Evolutionary conservation across 1,140 invertebrate genomes (phyloP).

Genomic region (Caenorhabditis latens): DNA sequence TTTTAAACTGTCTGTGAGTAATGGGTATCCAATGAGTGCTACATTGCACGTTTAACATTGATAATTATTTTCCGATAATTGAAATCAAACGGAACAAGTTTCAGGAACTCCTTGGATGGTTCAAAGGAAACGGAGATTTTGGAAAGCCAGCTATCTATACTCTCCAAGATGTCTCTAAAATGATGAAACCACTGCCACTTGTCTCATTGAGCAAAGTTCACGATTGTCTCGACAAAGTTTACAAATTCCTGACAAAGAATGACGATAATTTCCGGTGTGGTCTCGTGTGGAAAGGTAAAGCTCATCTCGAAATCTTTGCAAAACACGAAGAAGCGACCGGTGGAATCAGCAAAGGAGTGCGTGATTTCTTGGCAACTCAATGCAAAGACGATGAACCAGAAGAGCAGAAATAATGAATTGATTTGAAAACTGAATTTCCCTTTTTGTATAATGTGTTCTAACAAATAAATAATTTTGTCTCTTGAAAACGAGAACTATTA

Average conservation of each 20-base stretch:
- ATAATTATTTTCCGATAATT: too few relatives aligned
- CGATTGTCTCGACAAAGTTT: conserved; percentile 76
- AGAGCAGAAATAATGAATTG: conserved; percentile 56
- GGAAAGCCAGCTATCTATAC: conserved; percentile 73
- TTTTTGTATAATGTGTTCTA: conserved; percentile 58
- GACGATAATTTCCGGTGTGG: conserved; percentile 73
- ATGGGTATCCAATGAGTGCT: too few relatives aligned
- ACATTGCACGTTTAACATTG: too few relatives aligned
- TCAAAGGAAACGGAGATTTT: conserved; percentile 78
- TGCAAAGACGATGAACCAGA: conserved; percentile 72
- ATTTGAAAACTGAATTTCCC: conserved; percentile 24
- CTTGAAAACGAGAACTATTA: conserved; percentile 21
- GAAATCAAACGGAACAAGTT: background rate
- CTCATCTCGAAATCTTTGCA: conserved; percentile 69
- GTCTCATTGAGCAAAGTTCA: conserved; percentile 76
- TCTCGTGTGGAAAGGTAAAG: conserved; percentile 76
- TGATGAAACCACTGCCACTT: conserved; percentile 77
- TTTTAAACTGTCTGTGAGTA: too few relatives aligned
- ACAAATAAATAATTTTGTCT: conserved; percentile 10
- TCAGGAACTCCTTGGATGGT: conserved; percentile 76
- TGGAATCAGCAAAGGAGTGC: conserved; percentile 71
- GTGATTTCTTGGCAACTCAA: conserved; percentile 72
- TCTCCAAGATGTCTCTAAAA: conserved; percentile 73
- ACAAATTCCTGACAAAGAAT: conserved; percentile 74
- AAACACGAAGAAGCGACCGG: conserved; percentile 66